Percentiles rank a stretch among this genome's conserved stretches.
These are phyloP conservation scores for Pontoporia blainvillei DNA, from an alignment of 2,113 vertebrate genomes.

Conservation along the genomic window DNA sequence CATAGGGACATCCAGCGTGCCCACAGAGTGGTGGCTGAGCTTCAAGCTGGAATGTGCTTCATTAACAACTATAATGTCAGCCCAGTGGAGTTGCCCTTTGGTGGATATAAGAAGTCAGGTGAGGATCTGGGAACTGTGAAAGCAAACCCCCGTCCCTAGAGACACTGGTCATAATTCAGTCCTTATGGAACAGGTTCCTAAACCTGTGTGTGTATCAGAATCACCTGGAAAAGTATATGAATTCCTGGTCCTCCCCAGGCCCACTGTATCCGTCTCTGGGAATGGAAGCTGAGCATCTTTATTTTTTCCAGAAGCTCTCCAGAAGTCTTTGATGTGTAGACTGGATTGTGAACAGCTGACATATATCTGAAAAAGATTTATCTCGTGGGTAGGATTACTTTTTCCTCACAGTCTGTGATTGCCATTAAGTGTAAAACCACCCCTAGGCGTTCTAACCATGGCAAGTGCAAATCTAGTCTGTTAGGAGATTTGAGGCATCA, in stretches of 20 bases:
- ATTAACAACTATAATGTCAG: constrained; percentile 96
- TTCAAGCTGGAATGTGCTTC: constrained; percentile 94
- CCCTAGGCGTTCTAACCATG: rapidly evolving
- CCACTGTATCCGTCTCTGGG: not conserved
- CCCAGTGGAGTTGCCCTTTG: constrained; percentile 93
- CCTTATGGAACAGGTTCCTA: not conserved
- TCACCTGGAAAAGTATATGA: no score
- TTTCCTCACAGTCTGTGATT: not conserved
- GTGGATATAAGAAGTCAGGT: constrained; percentile 98
- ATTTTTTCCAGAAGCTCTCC: not conserved
- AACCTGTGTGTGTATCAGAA: no score
- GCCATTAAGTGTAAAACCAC: not conserved
- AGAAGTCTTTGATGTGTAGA: not conserved
- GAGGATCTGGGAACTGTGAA: not conserved
- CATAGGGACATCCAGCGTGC: constrained; percentile 93
- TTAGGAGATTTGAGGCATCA: not conserved
- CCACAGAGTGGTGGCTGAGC: constrained; percentile 89
- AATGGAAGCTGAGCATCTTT: not conserved
- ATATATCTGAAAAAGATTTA: not conserved
- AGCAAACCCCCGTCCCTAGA: not conserved
- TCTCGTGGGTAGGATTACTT: not conserved
- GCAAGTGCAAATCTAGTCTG: rapidly evolving
- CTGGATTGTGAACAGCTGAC: not conserved
- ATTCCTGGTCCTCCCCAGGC: not conserved
- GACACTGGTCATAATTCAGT: not conserved